A percentile compares a stretch with the other conserved stretches of the same genome.
Conservation (phyloP, 2,888 invertebrate genomes). For the Andrena minutula region DNA sequence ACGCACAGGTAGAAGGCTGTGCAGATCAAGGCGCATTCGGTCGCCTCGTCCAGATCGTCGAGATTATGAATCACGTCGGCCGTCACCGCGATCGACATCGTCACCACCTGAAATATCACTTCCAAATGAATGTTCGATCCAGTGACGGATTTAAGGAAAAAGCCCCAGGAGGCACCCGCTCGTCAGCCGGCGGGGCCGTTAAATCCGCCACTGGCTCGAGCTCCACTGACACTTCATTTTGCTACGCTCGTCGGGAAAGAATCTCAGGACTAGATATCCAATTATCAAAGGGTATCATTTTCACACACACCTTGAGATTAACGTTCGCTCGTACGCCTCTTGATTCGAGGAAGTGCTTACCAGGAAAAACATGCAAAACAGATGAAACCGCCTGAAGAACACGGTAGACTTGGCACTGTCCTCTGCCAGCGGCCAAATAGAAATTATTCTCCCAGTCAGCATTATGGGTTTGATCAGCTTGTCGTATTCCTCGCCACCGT, state of each 20-base stretch:
- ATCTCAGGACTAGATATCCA: too few relatives aligned
- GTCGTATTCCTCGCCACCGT: conserved; percentile 68
- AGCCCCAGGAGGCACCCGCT: too few relatives aligned
- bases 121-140: not conserved
- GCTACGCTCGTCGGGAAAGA: too few relatives aligned
- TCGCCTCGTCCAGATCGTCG: conserved; percentile 75
- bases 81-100: conserved; percentile 54
- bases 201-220: too few relatives aligned
- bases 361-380: conserved; percentile 62
- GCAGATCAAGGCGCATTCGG: conserved; percentile 75
- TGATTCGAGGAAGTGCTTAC: conserved; percentile 36
- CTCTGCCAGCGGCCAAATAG: conserved; percentile 74
- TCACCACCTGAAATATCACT: conserved; percentile 37
- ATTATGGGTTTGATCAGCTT: conserved; percentile 70
- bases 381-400: conserved; percentile 59
- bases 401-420: not conserved
- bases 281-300: too few relatives aligned
- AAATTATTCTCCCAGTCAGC: conserved; percentile 62
- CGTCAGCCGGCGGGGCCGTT: too few relatives aligned
- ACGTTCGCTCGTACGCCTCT: not conserved
- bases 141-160: too few relatives aligned
- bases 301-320: too few relatives aligned
- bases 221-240: too few relatives aligned
- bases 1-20: conserved; percentile 70
- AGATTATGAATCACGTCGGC: conserved; percentile 70